phyloP scores from a whole-genome alignment of 2,797 vertebrate genomes.

The Falco columbarius region DNA sequence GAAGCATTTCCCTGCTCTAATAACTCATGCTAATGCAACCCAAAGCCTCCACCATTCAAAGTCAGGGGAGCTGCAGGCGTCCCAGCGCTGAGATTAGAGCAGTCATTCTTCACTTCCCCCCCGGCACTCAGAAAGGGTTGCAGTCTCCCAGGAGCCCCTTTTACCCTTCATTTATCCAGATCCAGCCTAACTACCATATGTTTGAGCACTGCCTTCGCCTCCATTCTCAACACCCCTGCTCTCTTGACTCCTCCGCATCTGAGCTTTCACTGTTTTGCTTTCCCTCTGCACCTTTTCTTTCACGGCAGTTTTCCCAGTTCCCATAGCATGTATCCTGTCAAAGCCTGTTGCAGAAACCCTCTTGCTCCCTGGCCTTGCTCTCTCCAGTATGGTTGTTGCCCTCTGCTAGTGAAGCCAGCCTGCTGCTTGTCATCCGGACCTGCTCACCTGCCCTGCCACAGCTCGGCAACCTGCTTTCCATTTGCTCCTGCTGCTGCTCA shows the following conservation, averaged over 20 bases:
- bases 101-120: neutral
- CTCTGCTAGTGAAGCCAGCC: neutral
- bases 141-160: neutral
- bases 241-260: neutral
- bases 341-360: rapidly evolving
- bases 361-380: neutral
- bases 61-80: neutral
- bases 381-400: neutral
- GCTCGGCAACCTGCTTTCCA: neutral
- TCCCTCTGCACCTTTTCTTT: neutral
- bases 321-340: neutral
- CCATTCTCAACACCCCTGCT: neutral
- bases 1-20: neutral
- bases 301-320: neutral
- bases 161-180: neutral
- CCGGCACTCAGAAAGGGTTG: neutral
- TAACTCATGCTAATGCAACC: constrained; percentile 29
- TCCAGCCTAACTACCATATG: neutral
- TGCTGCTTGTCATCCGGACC: neutral
- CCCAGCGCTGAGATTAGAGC: neutral
- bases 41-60: neutral
- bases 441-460: neutral
- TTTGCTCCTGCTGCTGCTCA: neutral
- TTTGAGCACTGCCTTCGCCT: neutral
- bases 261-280: neutral